Evolutionary conservation across 64 coral and sea anemone species (phyloP).

Genomic region (Porites australiensis): DNA sequence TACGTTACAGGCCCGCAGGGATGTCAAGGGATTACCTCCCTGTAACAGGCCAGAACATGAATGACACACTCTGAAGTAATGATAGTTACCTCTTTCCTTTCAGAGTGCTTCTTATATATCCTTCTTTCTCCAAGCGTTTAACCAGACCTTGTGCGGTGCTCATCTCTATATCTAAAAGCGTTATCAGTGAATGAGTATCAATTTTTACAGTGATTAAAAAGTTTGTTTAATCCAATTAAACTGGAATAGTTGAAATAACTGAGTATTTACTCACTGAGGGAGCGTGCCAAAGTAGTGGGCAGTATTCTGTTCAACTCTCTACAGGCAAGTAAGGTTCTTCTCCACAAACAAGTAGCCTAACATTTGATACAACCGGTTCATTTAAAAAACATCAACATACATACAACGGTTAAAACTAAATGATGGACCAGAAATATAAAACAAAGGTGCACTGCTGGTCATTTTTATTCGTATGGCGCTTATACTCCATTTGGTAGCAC

Average conservation of each 20-base stretch:
- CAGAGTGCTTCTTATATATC: conserved; percentile 77
- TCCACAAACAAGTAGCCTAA: conserved; percentile 88
- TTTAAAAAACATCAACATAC: no score
- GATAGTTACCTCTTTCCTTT: conserved; percentile 95
- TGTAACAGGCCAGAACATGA: not conserved
- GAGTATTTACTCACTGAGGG: conserved; percentile 74
- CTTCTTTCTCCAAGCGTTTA: conserved; percentile 93
- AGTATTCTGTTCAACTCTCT: conserved; percentile 88
- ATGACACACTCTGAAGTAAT: not conserved
- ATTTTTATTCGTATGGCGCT: no score
- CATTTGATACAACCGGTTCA: no score
- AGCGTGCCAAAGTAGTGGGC: conserved; percentile 80
- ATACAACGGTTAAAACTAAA: no score
- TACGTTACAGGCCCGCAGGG: not conserved
- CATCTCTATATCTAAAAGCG: conserved; percentile 79
- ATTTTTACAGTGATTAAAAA: not conserved
- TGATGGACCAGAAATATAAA: no score
- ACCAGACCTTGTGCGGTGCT: conserved; percentile 90
- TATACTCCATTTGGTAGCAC: no score
- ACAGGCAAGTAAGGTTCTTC: conserved; percentile 88
- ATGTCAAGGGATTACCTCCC: not conserved
- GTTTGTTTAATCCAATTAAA: not conserved
- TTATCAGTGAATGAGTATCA: not conserved
- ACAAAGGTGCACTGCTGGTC: no score
- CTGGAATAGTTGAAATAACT: not conserved